Base-by-base conservation (phyloP, 2,888 invertebrate genomes). In the Agrochola lota region DNA sequence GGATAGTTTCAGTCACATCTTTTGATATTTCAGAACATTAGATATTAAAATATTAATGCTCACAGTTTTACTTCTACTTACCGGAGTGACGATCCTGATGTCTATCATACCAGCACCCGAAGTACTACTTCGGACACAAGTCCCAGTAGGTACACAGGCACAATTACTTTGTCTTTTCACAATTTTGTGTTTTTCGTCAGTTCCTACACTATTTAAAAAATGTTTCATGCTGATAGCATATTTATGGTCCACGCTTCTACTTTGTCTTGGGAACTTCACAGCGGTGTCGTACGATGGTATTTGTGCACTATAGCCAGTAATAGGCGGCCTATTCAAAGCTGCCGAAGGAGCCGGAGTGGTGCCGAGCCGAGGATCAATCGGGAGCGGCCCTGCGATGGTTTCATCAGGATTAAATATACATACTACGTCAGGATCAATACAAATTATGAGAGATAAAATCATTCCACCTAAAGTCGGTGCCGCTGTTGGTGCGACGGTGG, bases 41-140 rank as follows among this genome's bases (percentile, higher is more conserved):
- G 12, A n/a, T 35, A 55, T 30, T n/a, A 30, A 60, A 70, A 49
- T 59, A 9, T 40, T 0, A 15, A 23, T 43, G 15, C 43, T 59
- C 11, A 4, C n/a, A 69, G 30, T 71, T 69, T 43, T 60, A 62
- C 3, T 59, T 62, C 40, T 12, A 84, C 96, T 96, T 94, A 97
- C 97, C 85, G 95, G 97, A 78, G 96, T 97, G 0, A 97, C 97
- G 70, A 97, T 97, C 82, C 97, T 96, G 85, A 97, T 94, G 87
- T 97, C 97, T 69, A 97, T 97, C 91, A 97, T 92, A 30, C 97
- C 97, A 78, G 96, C 96, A 43, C 97, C 97, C 87, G 95, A 77
- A 46, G 66, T 74, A 69, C 94, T 94, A 9, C 91, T 87, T 23
- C 88, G 90, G 59, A 91, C 88, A 87, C 97, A 97, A 11, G 94